These are phyloP conservation scores for Anoplolepis gracilipes DNA, from an alignment of 1,140 invertebrate genomes.

Conservation along the genomic window DNA sequence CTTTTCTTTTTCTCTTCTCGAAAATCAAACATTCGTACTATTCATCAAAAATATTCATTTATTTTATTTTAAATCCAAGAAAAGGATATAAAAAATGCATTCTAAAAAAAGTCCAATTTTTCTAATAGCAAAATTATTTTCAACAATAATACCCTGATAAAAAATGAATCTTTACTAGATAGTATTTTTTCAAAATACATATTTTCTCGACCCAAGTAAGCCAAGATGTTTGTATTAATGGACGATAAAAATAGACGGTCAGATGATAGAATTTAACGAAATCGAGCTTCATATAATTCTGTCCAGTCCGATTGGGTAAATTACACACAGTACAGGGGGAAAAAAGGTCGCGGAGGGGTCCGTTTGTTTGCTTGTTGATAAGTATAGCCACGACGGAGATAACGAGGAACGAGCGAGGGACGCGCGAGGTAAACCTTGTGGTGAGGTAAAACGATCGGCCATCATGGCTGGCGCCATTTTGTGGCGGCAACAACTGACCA, in stretches of 20 bases:
- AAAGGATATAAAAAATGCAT: too few species aligned
- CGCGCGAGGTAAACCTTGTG: too few species aligned
- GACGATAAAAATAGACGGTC: too few species aligned
- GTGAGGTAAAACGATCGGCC: too few species aligned
- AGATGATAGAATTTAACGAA: not conserved
- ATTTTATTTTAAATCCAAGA: not conserved
- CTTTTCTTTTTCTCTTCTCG: not conserved
- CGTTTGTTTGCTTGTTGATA: constrained; percentile 74
- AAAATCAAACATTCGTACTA: not conserved
- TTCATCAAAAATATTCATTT: too few species aligned
- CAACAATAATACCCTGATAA: not conserved
- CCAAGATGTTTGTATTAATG: not conserved
- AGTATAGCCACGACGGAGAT: constrained; percentile 18
- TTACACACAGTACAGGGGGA: constrained; percentile 30
- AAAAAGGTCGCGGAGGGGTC: constrained; percentile 64
- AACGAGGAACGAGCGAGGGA: constrained; percentile 34
- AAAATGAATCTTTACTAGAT: not conserved
- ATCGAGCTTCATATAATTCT: constrained; percentile 1
- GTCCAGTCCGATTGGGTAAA: constrained; percentile 41
- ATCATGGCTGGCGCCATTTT: constrained; percentile 61
- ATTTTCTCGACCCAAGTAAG: too few species aligned
- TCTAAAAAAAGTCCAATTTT: not conserved
- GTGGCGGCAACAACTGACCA: constrained; percentile 23
- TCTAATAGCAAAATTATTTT: not conserved
- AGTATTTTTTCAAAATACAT: too few species aligned